Percentiles rank a stretch among this genome's conserved stretches.
phyloP scores from a whole-genome alignment of 2,888 invertebrate genomes.

The Ctena decussata region DNA sequence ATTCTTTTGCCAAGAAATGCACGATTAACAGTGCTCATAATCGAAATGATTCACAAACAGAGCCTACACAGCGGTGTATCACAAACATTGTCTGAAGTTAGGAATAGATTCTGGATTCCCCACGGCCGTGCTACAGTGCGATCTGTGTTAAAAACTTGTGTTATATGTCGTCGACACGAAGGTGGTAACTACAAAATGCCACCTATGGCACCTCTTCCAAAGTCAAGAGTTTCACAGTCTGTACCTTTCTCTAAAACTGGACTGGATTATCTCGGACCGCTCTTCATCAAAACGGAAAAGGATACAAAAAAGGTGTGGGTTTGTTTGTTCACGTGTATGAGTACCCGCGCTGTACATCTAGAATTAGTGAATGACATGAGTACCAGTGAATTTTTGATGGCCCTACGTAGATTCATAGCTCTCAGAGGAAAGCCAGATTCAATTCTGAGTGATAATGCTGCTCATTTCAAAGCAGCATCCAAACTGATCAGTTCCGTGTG shows the following conservation, averaged over 20 bases:
- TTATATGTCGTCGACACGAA: conserved; percentile 30
- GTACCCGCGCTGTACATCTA: conserved; percentile 31
- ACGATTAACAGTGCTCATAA: conserved; percentile 12
- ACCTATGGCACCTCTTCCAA: conserved; percentile 33
- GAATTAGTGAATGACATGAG: conserved; percentile 31
- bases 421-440: conserved; percentile 9
- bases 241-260: conserved; percentile 21
- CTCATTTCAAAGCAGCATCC: conserved; percentile 18
- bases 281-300: no score
- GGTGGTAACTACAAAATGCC: conserved; percentile 35
- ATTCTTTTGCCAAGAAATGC: conserved; percentile 26
- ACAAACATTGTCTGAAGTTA: conserved; percentile 17
- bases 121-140: no score
- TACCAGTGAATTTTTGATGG: no score
- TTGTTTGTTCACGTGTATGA: conserved; percentile 34
- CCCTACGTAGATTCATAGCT: no score
- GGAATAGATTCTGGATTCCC: conserved; percentile 32
- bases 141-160: no score
- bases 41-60: conserved; percentile 33
- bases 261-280: conserved; percentile 33
- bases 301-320: no score
- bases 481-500: background rate
- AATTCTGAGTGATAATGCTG: conserved; percentile 28
- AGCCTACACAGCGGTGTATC: conserved; percentile 28
- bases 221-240: conserved; percentile 21